phyloP scores from a whole-genome alignment of 2,797 vertebrate species.

The Malacoctenus gilli region DNA sequence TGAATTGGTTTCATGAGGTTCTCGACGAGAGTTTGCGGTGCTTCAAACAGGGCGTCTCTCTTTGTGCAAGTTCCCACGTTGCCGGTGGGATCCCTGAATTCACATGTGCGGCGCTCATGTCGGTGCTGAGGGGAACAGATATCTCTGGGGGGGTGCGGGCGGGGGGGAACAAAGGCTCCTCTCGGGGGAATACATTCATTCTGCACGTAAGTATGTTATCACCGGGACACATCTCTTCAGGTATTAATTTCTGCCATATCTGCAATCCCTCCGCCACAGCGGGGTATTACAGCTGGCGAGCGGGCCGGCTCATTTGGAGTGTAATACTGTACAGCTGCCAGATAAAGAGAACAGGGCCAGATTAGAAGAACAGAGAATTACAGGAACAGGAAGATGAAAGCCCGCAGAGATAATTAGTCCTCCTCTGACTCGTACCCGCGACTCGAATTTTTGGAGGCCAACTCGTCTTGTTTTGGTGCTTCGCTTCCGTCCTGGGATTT shows the following conservation, averaged over 20 bases:
- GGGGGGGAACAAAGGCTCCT: slow-evolving; percentile 49
- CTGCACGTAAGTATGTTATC: slow-evolving; percentile 56
- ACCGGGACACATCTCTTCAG: slow-evolving; percentile 62
- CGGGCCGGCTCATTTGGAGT: slow-evolving; percentile 62
- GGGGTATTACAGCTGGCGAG: slow-evolving; percentile 54
- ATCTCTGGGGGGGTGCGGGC: slow-evolving; percentile 22
- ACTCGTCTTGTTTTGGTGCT: slow-evolving; percentile 18
- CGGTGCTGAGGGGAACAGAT: neutral
- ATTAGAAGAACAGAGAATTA: slow-evolving; percentile 65
- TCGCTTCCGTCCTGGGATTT: slow-evolving; percentile 51
- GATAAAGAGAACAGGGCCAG: slow-evolving; percentile 67
- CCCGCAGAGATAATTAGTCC: slow-evolving; percentile 72
- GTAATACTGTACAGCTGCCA: slow-evolving; percentile 68
- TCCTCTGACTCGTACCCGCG: slow-evolving; percentile 45
- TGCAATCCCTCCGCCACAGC: slow-evolving; percentile 25
- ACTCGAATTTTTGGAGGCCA: slow-evolving; percentile 42
- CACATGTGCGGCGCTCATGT: slow-evolving; percentile 8
- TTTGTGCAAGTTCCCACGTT: slow-evolving; percentile 11
- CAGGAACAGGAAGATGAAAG: slow-evolving; percentile 75
- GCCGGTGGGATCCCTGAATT: slow-evolving; percentile 22
- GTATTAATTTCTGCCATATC: slow-evolving; percentile 74
- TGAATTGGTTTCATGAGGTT: slow-evolving; percentile 10
- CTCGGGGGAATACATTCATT: slow-evolving; percentile 50
- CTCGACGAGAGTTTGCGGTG: slow-evolving; percentile 5
- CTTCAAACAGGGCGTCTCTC: neutral